These are phyloP conservation scores for Acleris sparsana DNA, from an alignment of 2,888 invertebrate species.

Conservation along the genomic window DNA sequence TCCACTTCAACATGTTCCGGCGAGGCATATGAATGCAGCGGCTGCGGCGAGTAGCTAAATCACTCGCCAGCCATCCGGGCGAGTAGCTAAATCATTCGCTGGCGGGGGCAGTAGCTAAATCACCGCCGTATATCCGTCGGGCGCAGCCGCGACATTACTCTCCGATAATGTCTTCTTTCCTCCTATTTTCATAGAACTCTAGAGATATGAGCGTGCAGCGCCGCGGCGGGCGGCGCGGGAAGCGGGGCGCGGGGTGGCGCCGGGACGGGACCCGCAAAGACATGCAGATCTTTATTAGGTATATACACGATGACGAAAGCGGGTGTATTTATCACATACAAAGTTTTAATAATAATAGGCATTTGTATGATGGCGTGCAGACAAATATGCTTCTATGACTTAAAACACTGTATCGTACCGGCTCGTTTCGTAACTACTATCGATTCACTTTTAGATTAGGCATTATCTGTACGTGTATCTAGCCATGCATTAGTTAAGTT, in stretches of 20 bases:
- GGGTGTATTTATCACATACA: too few species aligned
- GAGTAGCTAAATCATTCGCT: conserved; percentile 1
- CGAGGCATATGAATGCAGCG: not conserved
- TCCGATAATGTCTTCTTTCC: not conserved
- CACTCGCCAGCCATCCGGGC: conserved; percentile 1
- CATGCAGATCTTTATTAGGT: too few species aligned
- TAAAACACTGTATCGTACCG: too few species aligned
- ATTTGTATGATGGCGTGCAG: too few species aligned
- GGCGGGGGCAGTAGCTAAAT: conserved; percentile 6
- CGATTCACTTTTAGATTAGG: too few species aligned
- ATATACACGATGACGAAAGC: too few species aligned
- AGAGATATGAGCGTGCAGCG: not conserved
- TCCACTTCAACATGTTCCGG: not conserved
- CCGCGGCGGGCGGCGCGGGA: not conserved
- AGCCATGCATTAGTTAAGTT: too few species aligned
- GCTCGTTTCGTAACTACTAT: too few species aligned
- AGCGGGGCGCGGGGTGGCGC: conserved; percentile 2
- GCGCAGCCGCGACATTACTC: conserved; percentile 11
- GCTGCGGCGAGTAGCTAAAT: not conserved
- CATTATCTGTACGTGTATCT: too few species aligned
- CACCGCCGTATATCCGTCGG: conserved; percentile 11
- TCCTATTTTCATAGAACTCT: not conserved
- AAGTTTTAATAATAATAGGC: too few species aligned
- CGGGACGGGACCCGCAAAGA: too few species aligned
- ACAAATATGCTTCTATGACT: too few species aligned